Conservation (phyloP, 2,888 invertebrate species). For the Clostera curtula region DNA sequence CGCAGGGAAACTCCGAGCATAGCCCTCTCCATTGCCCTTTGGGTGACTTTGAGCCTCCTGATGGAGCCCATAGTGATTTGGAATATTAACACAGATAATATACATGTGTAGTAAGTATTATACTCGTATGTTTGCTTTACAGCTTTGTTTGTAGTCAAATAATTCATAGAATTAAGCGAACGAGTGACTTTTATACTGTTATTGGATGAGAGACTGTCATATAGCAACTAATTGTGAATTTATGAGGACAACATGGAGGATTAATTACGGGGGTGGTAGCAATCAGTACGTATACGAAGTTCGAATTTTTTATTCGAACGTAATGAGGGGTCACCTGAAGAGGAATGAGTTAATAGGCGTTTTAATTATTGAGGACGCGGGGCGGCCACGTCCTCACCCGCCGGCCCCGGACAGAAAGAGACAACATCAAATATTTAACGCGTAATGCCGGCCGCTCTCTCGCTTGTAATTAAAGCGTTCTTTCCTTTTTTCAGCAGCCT, state of each 20-base stretch:
- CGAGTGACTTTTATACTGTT: too few species aligned
- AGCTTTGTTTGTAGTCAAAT: too few species aligned
- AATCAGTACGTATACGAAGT: conserved; percentile 24
- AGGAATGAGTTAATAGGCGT: conserved; percentile 72
- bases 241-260: conserved; percentile 14
- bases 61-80: too few species aligned
- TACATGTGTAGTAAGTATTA: too few species aligned
- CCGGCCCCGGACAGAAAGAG: conserved; percentile 52
- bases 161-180: too few species aligned
- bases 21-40: too few species aligned
- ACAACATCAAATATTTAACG: conserved; percentile 73
- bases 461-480: conserved; percentile 75
- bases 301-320: conserved; percentile 42
- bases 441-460: conserved; percentile 69
- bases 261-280: conserved; percentile 23
- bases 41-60: too few species aligned
- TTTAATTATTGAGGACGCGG: conserved; percentile 66
- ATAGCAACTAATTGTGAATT: conserved; percentile 12
- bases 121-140: too few species aligned
- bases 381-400: conserved; percentile 28
- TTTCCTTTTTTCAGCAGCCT: conserved; percentile 75
- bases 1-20: too few species aligned
- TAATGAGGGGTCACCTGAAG: conserved; percentile 63
- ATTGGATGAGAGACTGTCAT: too few species aligned
- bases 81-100: too few species aligned